Conservation (phyloP, 2,113 vertebrate species). For the Oryzias woworae region DNA sequence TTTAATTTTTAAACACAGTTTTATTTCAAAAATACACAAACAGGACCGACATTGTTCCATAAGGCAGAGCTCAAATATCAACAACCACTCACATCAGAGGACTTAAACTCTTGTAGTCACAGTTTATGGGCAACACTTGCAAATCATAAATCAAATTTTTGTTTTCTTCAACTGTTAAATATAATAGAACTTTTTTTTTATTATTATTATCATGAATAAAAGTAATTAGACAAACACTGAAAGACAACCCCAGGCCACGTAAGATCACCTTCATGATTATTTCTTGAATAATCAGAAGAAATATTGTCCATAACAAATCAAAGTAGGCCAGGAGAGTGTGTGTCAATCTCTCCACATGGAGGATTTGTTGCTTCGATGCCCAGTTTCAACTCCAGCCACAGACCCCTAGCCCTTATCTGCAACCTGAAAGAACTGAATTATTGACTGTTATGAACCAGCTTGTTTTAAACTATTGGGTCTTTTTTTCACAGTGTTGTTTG, state of each 20-base stretch:
- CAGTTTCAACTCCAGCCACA: conserved; percentile 54
- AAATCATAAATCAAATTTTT: conserved; percentile 85
- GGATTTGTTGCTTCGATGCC: conserved; percentile 50
- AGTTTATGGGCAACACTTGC: conserved; percentile 86
- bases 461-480: conserved; percentile 52
- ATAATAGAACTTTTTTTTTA: conserved; percentile 43
- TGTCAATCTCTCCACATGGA: conserved; percentile 61
- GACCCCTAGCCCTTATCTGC: conserved; percentile 48
- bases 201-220: conserved; percentile 51
- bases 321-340: conserved; percentile 80
- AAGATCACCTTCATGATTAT: conserved; percentile 40
- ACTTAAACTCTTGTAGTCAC: conserved; percentile 85
- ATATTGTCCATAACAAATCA: conserved; percentile 81
- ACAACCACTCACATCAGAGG: conserved; percentile 82
- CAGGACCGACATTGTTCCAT: conserved; percentile 85
- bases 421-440: conserved; percentile 54
- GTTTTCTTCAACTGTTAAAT: conserved; percentile 39
- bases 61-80: conserved; percentile 89
- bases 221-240: conserved; percentile 77
- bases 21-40: conserved; percentile 99
- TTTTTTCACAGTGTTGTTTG: conserved; percentile 23
- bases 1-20: conserved; percentile 86
- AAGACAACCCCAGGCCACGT: conserved; percentile 76
- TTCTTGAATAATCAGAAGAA: conserved; percentile 68
- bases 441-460: conserved; percentile 15